These are phyloP conservation scores for Chanos chanos DNA, from an alignment of 2,797 vertebrate species.

Conservation along the genomic window DNA sequence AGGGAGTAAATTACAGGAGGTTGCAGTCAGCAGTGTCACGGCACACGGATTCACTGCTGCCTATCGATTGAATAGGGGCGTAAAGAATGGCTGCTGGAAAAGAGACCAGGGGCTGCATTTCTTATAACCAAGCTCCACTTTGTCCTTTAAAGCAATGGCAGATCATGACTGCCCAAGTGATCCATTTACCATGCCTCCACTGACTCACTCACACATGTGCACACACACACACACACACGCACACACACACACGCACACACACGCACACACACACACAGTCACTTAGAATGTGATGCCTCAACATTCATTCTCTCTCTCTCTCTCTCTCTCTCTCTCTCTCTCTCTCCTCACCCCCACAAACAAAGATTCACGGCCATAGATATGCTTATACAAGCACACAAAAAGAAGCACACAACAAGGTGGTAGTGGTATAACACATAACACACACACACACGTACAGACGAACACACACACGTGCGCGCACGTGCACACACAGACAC, in stretches of 20 bases:
- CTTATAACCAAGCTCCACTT: constrained; percentile 51
- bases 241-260: constrained; percentile 23
- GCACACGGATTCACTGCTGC: constrained; percentile 49
- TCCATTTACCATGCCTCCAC: constrained; percentile 39
- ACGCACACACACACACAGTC: constrained; percentile 2
- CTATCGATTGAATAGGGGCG: constrained; percentile 66
- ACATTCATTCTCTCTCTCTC: too few relatives aligned
- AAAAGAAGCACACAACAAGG: too few relatives aligned
- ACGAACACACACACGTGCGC: not conserved
- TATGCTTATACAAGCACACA: too few relatives aligned
- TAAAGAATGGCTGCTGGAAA: constrained; percentile 58
- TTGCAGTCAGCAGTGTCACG: constrained; percentile 58
- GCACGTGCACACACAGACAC: constrained; percentile 10
- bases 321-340: too few relatives aligned
- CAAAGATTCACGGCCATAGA: not conserved
- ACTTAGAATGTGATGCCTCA: too few relatives aligned
- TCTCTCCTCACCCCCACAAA: too few relatives aligned
- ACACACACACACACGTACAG: not conserved
- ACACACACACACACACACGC: constrained; percentile 23
- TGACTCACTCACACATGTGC: not conserved
- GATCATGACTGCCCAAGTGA: constrained; percentile 39
- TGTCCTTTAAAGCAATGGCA: constrained; percentile 55
- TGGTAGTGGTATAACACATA: too few relatives aligned
- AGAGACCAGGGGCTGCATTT: constrained; percentile 55
- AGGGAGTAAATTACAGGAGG: constrained; percentile 64